Conservation (phyloP, 2,797 vertebrate species). For the Sebastes alutus region DNA sequence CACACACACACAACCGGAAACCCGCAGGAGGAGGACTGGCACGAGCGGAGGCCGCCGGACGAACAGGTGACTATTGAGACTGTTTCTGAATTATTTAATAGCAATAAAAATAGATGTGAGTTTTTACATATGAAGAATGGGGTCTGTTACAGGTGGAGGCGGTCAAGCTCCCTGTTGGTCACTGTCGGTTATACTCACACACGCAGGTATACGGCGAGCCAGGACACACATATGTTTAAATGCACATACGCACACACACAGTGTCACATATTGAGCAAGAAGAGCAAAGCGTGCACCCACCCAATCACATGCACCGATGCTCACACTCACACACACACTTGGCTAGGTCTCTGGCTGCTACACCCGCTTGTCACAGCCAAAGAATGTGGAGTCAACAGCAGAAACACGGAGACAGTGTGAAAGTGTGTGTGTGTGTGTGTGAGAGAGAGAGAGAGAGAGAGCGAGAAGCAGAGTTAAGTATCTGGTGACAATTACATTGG, state of each 20-base stretch:
- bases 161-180: background rate
- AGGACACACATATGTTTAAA: background rate
- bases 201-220: background rate
- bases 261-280: slow-evolving; percentile 1
- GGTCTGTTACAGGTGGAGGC: slow-evolving; percentile 3
- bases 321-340: background rate
- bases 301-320: slow-evolving; percentile 9
- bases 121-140: background rate
- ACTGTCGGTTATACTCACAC: background rate
- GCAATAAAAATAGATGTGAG: slow-evolving; percentile 14
- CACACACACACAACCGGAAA: background rate
- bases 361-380: slow-evolving; percentile 23
- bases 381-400: slow-evolving; percentile 38
- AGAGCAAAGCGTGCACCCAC: background rate
- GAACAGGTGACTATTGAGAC: background rate
- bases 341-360: slow-evolving; percentile 14
- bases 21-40: background rate
- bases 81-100: slow-evolving; percentile 26
- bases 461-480: background rate
- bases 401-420: background rate
- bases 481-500: slow-evolving; percentile 24
- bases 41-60: background rate
- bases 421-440: background rate
- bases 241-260: background rate
- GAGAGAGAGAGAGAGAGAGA: background rate